Evolutionary conservation across 2,888 invertebrate species (phyloP).

Genomic region (Lypha dubia): DNA sequence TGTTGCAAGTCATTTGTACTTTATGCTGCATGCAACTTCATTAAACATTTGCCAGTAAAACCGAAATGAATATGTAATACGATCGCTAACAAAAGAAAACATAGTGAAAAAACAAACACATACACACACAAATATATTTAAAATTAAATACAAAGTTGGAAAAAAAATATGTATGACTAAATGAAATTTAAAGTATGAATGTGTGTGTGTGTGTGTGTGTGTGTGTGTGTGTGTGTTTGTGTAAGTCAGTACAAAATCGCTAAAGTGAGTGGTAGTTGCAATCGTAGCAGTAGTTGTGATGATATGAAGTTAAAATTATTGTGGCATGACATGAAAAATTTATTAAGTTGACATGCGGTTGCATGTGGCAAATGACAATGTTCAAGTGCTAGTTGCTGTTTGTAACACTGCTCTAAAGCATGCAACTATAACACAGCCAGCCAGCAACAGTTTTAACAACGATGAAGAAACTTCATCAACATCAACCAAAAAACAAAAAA

Average conservation of each 20-base stretch:
- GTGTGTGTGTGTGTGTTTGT: neutral
- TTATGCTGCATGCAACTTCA: conserved; percentile 70
- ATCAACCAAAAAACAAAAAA: conserved; percentile 62
- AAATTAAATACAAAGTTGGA: conserved; percentile 43
- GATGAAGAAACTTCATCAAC: conserved; percentile 48
- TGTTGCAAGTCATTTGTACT: conserved; percentile 71
- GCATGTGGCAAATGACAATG: conserved; percentile 72
- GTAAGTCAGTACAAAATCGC: conserved; percentile 9
- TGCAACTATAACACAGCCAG: conserved; percentile 62
- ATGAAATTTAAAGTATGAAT: too few species aligned
- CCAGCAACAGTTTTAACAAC: conserved; percentile 61
- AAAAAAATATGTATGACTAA: conserved; percentile 6
- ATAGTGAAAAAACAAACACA: neutral
- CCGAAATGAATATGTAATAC: conserved; percentile 47
- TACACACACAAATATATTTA: conserved; percentile 33
- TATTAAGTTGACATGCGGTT: conserved; percentile 72
- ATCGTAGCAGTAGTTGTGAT: conserved; percentile 44
- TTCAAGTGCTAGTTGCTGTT: conserved; percentile 67
- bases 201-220: neutral
- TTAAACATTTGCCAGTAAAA: conserved; percentile 53
- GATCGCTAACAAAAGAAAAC: conserved; percentile 14
- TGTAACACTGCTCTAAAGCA: conserved; percentile 56
- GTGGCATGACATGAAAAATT: conserved; percentile 73
- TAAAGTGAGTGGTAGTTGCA: conserved; percentile 28
- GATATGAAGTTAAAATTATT: conserved; percentile 70